Percentiles rank a stretch among this genome's conserved stretches.
Conservation (phyloP, 1,140 invertebrate genomes). For the Aphelinus certus region DNA sequence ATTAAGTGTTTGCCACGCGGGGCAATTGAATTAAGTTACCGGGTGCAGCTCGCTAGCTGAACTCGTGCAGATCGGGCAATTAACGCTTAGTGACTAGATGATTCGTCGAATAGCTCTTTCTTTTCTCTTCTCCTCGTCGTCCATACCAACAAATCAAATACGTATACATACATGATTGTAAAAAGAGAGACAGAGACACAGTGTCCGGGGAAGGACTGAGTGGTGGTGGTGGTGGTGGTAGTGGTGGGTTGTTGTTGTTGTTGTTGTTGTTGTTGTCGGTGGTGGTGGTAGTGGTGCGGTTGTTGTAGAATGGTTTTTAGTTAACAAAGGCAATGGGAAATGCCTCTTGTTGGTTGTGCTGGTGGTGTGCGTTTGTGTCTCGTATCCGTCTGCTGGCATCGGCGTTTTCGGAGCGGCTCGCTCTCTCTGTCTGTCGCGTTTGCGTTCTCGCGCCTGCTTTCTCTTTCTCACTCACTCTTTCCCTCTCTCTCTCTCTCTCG, state of each 20-base stretch:
- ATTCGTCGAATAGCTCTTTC: constrained; percentile 50
- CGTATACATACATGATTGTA: no score
- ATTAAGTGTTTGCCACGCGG: constrained; percentile 45
- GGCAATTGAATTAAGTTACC: constrained; percentile 52
- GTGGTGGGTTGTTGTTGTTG: no score
- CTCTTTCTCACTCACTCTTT: neutral
- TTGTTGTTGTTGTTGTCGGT: no score
- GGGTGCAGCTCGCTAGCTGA: constrained; percentile 45
- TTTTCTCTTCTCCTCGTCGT: constrained; percentile 33
- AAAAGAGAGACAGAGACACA: no score
- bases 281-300: no score
- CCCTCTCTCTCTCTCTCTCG: no score
- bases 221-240: no score
- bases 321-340: neutral
- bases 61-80: constrained; percentile 48
- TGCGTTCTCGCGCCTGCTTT: neutral
- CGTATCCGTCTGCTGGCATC: constrained; percentile 8
- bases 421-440: neutral
- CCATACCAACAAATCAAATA: neutral
- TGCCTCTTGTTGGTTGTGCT: constrained; percentile 2
- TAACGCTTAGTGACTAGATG: constrained; percentile 59
- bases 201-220: no score
- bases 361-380: neutral
- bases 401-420: constrained; percentile 28
- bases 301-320: no score